Conservation (phyloP, 2,113 vertebrate species). For the Fulmarus glacialis region DNA sequence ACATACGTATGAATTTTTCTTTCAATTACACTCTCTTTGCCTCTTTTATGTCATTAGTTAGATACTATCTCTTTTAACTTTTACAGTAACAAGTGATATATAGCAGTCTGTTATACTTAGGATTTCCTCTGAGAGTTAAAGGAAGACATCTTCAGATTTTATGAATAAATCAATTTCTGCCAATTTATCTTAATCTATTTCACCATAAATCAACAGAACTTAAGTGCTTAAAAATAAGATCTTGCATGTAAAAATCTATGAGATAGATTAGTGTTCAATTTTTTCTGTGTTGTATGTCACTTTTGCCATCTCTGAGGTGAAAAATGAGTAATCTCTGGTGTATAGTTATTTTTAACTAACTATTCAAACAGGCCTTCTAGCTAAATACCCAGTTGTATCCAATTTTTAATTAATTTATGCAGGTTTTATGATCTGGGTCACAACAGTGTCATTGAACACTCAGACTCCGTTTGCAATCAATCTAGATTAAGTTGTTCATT, state of each 20-base stretch:
- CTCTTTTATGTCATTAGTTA: neutral
- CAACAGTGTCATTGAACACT: neutral
- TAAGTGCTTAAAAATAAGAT: neutral
- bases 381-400: neutral
- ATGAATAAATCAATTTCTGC: neutral
- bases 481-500: neutral
- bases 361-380: neutral
- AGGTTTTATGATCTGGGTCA: neutral
- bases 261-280: neutral
- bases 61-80: neutral
- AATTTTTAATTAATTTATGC: slow-evolving; percentile 2
- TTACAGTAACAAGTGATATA: neutral
- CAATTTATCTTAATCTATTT: neutral
- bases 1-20: neutral
- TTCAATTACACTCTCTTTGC: neutral
- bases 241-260: neutral
- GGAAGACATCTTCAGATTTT: neutral
- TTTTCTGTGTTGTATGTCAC: neutral
- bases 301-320: neutral
- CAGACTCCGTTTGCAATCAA: neutral
- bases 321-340: neutral
- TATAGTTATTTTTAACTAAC: neutral
- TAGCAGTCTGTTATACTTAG: neutral
- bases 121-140: neutral
- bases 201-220: neutral